Percentiles rank a stretch among this genome's conserved stretches.
phyloP scores from a whole-genome alignment of 2,113 vertebrate species.

The Amphilophus citrinellus region DNA sequence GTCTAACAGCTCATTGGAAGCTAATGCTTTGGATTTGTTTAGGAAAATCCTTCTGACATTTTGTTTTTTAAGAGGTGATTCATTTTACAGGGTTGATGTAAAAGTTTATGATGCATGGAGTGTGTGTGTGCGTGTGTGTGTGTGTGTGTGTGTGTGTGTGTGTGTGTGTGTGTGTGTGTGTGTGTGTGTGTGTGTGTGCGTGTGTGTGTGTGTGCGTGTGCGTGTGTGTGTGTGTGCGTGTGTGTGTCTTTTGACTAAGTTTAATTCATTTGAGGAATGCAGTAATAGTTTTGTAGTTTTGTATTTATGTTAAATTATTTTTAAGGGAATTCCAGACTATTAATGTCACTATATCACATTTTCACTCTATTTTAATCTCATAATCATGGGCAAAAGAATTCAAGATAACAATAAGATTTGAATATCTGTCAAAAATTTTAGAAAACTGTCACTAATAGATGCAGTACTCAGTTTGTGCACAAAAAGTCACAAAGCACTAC shows the following conservation, averaged over 20 bases:
- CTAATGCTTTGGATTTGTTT: slow-evolving; percentile 2
- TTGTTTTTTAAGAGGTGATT: slow-evolving; percentile 47
- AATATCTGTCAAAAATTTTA: no score
- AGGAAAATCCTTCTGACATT: slow-evolving; percentile 19
- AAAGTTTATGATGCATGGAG: slow-evolving; percentile 57
- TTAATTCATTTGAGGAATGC: not conserved
- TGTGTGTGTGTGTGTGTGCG: no score
- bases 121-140: not conserved
- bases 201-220: not conserved
- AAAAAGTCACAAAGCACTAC: not conserved
- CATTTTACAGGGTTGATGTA: slow-evolving; percentile 48
- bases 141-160: not conserved
- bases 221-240: not conserved
- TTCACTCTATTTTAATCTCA: not conserved
- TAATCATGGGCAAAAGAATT: not conserved
- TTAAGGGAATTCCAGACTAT: rapidly evolving
- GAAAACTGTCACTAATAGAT: no score
- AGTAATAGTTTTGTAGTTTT: not conserved
- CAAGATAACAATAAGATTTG: not conserved
- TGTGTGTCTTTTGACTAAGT: not conserved
- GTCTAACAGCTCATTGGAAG: slow-evolving; percentile 41
- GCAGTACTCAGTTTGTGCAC: not conserved
- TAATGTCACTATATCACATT: not conserved
- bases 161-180: not conserved
- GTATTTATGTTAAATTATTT: not conserved